Base-by-base conservation (phyloP, 2,888 invertebrate genomes). In the Amblyteles armatorius region DNA sequence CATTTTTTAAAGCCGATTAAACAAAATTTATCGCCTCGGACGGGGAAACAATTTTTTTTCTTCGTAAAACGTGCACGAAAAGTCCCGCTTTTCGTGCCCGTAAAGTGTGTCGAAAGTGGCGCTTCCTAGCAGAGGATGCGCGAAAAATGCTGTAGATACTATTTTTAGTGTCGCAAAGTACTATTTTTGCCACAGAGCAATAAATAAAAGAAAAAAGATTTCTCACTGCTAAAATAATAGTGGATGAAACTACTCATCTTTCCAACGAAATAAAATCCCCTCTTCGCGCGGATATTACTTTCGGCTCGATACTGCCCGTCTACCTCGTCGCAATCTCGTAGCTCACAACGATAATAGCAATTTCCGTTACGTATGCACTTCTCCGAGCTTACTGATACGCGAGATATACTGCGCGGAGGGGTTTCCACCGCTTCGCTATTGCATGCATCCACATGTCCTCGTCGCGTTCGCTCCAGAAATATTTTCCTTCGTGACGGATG, bases 311-410 rank as follows among this genome's bases (percentile, higher is more conserved):
- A 50, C 29, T 26, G 48, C 9, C 5, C 29, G 29, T 50, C 68
- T 48, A 68, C 44, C 16, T 11, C 22, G 55, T 22, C 55, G 68
- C 40, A 44, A 22, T 22, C 22, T 7, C 48, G 68, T 26, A 48
- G n/a, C 26, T 50, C 19, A 69, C 50, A 48, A 50, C 29, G n/a
- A 69, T 50, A 69, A 69, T 69, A 69, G 50, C 50, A 50, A 69
- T 69, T 69, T 69, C 69, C 69, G 50, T 29, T 69, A 50, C 29
- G 69, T 69, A 26, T 69, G 50, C 50, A 7, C 48, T 69, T 69
- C 52, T 26, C 9, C 69, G 9, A 13, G 36, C 19, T 67, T 40
- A 67, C 67, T 29, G 33, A 69, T 50, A 69, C 69, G 67, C 50
- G 33, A 29, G 22, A 67, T 67, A 16, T 44, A 44, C 44, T 16